Conservation (phyloP, 2,888 invertebrate species). For the Seladonia tumulorum region DNA sequence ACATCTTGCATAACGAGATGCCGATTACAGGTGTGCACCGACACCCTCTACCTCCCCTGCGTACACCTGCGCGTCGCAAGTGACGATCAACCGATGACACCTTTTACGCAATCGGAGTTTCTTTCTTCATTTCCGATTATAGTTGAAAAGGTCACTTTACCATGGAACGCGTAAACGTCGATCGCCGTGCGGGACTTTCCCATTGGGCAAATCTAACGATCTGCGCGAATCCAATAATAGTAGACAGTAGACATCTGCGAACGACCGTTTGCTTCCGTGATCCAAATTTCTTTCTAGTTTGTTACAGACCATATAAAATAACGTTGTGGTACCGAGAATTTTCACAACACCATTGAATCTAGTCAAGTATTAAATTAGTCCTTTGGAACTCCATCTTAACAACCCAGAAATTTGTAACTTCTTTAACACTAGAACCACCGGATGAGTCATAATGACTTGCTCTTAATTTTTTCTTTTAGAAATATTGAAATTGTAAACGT, state of each 20-base stretch:
- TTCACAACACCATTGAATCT: no score
- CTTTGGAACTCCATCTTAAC: no score
- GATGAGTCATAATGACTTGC: no score
- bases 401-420: no score
- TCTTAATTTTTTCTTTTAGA: no score
- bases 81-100: conserved; percentile 66
- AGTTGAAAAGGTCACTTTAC: conserved; percentile 18
- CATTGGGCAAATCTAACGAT: neutral
- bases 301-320: no score
- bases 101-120: conserved; percentile 66
- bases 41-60: conserved; percentile 5
- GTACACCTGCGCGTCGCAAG: conserved; percentile 17
- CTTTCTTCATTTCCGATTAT: conserved; percentile 60
- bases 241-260: neutral
- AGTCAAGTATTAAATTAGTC: no score
- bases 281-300: neutral
- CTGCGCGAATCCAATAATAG: neutral
- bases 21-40: conserved; percentile 51
- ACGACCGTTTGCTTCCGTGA: neutral
- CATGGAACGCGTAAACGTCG: neutral
- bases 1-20: conserved; percentile 63
- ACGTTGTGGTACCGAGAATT: no score
- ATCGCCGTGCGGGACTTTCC: neutral
- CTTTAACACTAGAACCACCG: no score
- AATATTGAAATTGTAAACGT: no score